Percentiles rank a stretch among this genome's conserved stretches.
These are phyloP conservation scores for Aricia agestis DNA, from an alignment of 1,140 invertebrate species.

Conservation along the genomic window DNA sequence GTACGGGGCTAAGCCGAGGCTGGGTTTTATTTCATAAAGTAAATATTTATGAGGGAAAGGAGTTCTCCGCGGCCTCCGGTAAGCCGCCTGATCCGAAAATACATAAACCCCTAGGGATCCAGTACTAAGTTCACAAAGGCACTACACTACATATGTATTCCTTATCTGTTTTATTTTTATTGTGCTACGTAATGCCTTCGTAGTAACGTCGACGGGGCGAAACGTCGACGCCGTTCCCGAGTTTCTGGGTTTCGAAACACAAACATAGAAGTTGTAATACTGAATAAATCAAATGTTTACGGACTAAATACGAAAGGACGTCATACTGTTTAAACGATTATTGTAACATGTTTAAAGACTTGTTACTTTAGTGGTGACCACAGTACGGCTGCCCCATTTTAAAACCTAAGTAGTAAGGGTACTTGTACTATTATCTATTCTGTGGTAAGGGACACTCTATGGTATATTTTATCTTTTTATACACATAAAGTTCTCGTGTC, in stretches of 20 bases:
- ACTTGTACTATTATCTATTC: no score
- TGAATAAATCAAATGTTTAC: neutral
- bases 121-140: conserved; percentile 68
- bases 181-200: conserved; percentile 18
- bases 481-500: no score
- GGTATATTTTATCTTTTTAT: no score
- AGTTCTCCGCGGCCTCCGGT: conserved; percentile 57
- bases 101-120: conserved; percentile 71
- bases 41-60: conserved; percentile 74
- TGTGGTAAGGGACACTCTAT: no score
- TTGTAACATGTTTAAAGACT: neutral
- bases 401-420: no score
- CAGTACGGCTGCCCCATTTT: no score
- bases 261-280: neutral
- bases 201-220: conserved; percentile 5
- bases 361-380: no score
- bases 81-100: conserved; percentile 72
- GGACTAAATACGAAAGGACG: neutral
- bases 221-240: neutral
- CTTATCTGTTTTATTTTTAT: conserved; percentile 18
- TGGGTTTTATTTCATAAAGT: conserved; percentile 72
- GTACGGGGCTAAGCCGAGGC: conserved; percentile 60
- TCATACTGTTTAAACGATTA: neutral
- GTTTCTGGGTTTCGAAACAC: neutral
- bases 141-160: conserved; percentile 35